Base-by-base conservation (phyloP, 1,140 invertebrate genomes). In the Cecropterus lyciades region DNA sequence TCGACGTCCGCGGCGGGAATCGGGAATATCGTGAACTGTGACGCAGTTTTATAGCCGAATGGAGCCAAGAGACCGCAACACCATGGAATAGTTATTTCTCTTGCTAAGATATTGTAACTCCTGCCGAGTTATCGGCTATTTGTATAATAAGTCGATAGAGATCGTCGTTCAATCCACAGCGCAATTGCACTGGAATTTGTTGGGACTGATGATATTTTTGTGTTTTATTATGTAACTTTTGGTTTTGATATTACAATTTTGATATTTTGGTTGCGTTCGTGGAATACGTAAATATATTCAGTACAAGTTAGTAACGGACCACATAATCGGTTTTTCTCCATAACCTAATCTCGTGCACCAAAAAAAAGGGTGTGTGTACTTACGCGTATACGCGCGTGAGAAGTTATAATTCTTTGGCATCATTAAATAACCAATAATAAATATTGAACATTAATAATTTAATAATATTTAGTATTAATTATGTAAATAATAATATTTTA, bases 91-190 rank as follows among this genome's bases (percentile, higher is more conserved):
- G 74, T 82, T 83, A 84, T 85, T 80, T 78, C 75, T 75, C 75
- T 78, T 76, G 70, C 75, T 82, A 81, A 86, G 77, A 82, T 84
- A 84, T 75, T 78, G 77, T 78, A 77, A 80, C 73, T 73, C 40
- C 70, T 75, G 72, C 70, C 74, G 79, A 79, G 73, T 83, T 81
- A 81, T 79, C 69, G 72, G 71, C 80, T n/a, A n/a, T n/a, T n/a
- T n/a, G n/a, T n/a, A n/a, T n/a, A n/a, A n/a, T n/a, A n/a, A n/a
- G n/a, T n/a, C n/a, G n/a, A n/a, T n/a, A n/a, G n/a, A n/a, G n/a
- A n/a, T n/a, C n/a, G n/a, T n/a, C n/a, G n/a, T n/a, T 79, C 55
- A 63, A 72, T 57, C 63, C 75, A 68, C 62, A 76, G 67, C 67
- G 72, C 67, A 72, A 67, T 73, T 73, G 66, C 69, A 53, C 55